Percentiles rank a stretch among this genome's conserved stretches.
These are phyloP conservation scores for Drosophila trapezifrons DNA, from an alignment of 1,140 invertebrate species.

Conservation along the genomic window DNA sequence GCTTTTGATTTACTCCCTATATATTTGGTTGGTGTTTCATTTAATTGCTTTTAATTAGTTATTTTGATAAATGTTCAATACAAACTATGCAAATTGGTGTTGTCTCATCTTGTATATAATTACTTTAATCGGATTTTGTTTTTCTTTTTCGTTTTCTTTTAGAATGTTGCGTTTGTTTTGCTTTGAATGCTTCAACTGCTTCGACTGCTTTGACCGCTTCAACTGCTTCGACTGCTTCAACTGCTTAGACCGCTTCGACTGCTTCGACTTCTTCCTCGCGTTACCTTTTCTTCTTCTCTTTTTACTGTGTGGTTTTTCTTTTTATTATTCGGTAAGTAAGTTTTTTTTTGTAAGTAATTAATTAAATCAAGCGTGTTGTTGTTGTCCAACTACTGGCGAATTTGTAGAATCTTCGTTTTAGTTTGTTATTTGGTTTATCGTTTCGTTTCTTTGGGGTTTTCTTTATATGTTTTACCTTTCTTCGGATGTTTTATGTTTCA, in stretches of 20 bases:
- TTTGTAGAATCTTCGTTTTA: slow-evolving; percentile 28
- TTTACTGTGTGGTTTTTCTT: slow-evolving; percentile 6
- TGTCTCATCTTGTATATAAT: slow-evolving; percentile 31
- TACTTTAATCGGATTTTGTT: slow-evolving; percentile 24
- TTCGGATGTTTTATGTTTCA: neutral
- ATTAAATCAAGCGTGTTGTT: slow-evolving; percentile 48
- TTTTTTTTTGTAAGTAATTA: slow-evolving; percentile 35
- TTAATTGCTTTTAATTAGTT: slow-evolving; percentile 17
- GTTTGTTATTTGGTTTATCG: slow-evolving; percentile 14
- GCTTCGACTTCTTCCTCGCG: slow-evolving; percentile 6
- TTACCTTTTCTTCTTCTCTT: slow-evolving; percentile 1
- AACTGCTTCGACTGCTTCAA: no score
- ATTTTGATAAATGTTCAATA: slow-evolving; percentile 43
- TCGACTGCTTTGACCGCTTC: no score
- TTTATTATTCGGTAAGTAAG: slow-evolving; percentile 15
- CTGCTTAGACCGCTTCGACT: neutral
- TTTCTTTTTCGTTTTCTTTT: slow-evolving; percentile 15
- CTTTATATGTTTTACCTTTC: neutral
- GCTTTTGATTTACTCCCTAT: slow-evolving; percentile 33
- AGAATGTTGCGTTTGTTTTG: slow-evolving; percentile 14
- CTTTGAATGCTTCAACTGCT: neutral
- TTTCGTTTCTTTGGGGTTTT: slow-evolving; percentile 9
- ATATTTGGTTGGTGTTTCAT: neutral
- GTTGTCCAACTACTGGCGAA: slow-evolving; percentile 36
- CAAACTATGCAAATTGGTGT: slow-evolving; percentile 52